Evolutionary conservation across 1,140 invertebrate genomes (phyloP).

Genomic region (Dinothrombium tinctorium): DNA sequence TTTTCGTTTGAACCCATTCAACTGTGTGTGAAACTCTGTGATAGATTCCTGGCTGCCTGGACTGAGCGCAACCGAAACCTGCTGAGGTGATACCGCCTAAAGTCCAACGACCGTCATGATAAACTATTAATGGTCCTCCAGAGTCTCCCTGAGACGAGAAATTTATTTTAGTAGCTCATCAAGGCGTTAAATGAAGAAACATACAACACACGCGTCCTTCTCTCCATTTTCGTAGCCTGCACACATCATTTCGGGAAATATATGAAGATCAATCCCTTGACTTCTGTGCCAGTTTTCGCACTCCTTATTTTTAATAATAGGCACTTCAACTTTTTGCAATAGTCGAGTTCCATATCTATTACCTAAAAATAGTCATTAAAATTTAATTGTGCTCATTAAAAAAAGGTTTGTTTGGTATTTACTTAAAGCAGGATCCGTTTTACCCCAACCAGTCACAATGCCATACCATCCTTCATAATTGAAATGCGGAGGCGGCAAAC

Average conservation of each 20-base stretch:
- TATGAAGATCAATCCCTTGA: constrained; percentile 59
- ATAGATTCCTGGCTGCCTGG: constrained; percentile 41
- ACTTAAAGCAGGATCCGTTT: constrained; percentile 40
- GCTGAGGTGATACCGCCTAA: constrained; percentile 60
- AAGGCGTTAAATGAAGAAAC: not conserved
- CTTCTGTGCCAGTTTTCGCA: constrained; percentile 43
- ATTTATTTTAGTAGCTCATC: not conserved
- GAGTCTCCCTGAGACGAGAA: constrained; percentile 48
- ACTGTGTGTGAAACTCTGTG: constrained; percentile 16
- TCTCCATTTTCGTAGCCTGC: constrained; percentile 76
- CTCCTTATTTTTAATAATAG: constrained; percentile 23
- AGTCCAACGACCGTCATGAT: constrained; percentile 34
- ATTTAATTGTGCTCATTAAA: not conserved
- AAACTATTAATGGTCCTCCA: constrained; percentile 55
- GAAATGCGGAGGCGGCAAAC: constrained; percentile 31
- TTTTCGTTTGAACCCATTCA: constrained; percentile 15
- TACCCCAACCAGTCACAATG: constrained; percentile 39
- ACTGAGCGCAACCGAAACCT: constrained; percentile 57
- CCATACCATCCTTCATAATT: constrained; percentile 19
- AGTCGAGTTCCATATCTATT: constrained; percentile 47
- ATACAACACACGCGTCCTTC: constrained; percentile 31
- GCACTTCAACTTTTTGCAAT: constrained; percentile 38
- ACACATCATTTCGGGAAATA: constrained; percentile 91
- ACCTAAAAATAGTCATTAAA: constrained; percentile 18
- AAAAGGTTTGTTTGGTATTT: constrained; percentile 2